These are phyloP conservation scores for Gymnarchus niloticus DNA, from an alignment of 2,113 vertebrate species.

Conservation along the genomic window DNA sequence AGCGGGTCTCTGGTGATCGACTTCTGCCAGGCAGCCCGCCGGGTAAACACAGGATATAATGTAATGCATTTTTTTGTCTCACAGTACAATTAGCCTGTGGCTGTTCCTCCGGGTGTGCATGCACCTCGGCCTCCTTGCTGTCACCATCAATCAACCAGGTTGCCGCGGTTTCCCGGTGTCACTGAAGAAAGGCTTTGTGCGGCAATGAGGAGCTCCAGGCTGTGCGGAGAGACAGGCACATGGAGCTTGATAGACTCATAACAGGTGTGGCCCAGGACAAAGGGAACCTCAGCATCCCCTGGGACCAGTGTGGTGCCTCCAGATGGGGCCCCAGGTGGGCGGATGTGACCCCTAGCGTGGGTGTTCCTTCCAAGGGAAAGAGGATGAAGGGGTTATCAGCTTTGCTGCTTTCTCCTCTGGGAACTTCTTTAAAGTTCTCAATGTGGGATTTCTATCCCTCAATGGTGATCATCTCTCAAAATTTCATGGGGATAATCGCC, in stretches of 20 bases:
- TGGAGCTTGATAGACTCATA: not conserved
- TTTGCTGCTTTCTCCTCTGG: not conserved
- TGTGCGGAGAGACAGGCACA: not conserved
- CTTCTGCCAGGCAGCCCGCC: not conserved
- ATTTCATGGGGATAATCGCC: not conserved
- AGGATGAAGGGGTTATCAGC: not conserved
- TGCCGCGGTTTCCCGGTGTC: not conserved
- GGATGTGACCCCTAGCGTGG: not conserved
- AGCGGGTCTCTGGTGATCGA: not conserved
- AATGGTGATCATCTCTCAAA: not conserved
- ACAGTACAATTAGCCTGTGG: not conserved
- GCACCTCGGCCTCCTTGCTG: not conserved
- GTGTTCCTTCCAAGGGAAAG: not conserved
- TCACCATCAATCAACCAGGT: not conserved
- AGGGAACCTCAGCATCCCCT: not conserved
- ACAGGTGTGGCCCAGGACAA: constrained; percentile 1
- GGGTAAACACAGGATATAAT: constrained; percentile 4
- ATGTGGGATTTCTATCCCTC: not conserved
- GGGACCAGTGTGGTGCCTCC: not conserved
- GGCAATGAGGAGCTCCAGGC: constrained; percentile 8
- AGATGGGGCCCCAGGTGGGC: not conserved
- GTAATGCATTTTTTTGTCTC: not conserved
- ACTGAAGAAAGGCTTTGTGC: not conserved
- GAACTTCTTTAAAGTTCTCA: not conserved
- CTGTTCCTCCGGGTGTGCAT: not conserved